Conservation (phyloP, 1,140 invertebrate genomes). For the Rhyzopertha dominica region DNA sequence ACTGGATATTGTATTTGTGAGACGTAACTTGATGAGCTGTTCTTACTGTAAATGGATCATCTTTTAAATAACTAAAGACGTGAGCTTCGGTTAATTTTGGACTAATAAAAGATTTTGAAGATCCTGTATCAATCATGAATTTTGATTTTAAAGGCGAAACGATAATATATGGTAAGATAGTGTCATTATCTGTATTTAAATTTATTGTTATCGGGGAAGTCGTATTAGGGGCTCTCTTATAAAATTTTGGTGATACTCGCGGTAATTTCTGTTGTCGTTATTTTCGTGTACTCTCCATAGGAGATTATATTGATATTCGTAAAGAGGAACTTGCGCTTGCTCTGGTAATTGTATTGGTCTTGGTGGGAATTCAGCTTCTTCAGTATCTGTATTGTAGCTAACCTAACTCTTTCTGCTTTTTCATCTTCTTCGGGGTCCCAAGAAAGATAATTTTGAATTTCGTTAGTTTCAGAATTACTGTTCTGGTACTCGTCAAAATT, state of each 20-base stretch:
- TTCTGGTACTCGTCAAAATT: slow-evolving; percentile 2
- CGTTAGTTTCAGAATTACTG: neutral
- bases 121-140: slow-evolving; percentile 23
- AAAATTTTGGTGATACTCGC: slow-evolving; percentile 7
- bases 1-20: slow-evolving; percentile 15
- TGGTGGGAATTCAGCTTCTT: too few species aligned
- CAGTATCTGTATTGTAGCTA: neutral
- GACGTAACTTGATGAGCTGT: slow-evolving; percentile 14
- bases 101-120: slow-evolving; percentile 16
- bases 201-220: slow-evolving; percentile 4
- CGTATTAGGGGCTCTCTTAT: neutral
- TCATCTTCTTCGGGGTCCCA: neutral
- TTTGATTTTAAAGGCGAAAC: slow-evolving; percentile 17
- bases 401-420: neutral
- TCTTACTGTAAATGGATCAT: slow-evolving; percentile 12
- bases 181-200: slow-evolving; percentile 4
- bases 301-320: neutral
- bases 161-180: slow-evolving; percentile 12
- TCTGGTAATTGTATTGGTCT: too few species aligned
- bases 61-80: slow-evolving; percentile 9
- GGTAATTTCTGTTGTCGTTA: neutral
- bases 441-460: neutral
- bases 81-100: too few species aligned
- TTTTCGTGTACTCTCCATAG: neutral
- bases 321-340: too few species aligned